Evolutionary conservation across 2,113 vertebrate species (phyloP).

Genomic region (Opisthocomus hoazin): DNA sequence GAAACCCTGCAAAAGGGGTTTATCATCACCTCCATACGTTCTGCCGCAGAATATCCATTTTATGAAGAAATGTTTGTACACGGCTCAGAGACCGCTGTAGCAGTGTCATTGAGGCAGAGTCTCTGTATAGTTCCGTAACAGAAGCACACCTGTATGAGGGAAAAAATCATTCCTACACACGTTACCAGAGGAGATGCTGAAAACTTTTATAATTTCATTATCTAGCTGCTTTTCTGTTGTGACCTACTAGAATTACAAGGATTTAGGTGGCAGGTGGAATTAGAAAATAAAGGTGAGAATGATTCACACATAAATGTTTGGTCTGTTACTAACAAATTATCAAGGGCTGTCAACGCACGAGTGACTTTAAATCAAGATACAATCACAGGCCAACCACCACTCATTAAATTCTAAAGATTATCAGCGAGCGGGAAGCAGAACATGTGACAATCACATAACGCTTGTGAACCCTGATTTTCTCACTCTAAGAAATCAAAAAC

Average conservation of each 20-base stretch:
- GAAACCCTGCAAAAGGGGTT: background rate
- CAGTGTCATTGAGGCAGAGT: accelerated
- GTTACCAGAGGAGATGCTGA: background rate
- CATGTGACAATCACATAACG: background rate
- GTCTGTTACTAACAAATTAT: slow-evolving; percentile 13
- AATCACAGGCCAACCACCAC: background rate
- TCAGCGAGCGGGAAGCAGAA: background rate
- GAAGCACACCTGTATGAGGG: accelerated
- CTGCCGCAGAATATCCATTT: background rate
- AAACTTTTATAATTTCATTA: background rate
- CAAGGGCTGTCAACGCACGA: background rate
- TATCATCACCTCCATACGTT: background rate
- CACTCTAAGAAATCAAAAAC: background rate
- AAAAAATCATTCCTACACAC: background rate
- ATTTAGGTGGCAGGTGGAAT: background rate
- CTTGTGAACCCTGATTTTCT: background rate
- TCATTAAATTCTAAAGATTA: slow-evolving; percentile 7
- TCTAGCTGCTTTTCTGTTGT: background rate
- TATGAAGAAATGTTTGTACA: background rate
- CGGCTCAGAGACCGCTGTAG: background rate
- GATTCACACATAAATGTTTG: background rate
- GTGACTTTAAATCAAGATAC: background rate
- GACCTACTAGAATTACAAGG: background rate
- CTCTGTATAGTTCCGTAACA: background rate
- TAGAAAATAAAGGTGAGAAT: background rate